Evolutionary conservation across 2,113 vertebrate genomes (phyloP).

Genomic region (Leptocoma aspasia): DNA sequence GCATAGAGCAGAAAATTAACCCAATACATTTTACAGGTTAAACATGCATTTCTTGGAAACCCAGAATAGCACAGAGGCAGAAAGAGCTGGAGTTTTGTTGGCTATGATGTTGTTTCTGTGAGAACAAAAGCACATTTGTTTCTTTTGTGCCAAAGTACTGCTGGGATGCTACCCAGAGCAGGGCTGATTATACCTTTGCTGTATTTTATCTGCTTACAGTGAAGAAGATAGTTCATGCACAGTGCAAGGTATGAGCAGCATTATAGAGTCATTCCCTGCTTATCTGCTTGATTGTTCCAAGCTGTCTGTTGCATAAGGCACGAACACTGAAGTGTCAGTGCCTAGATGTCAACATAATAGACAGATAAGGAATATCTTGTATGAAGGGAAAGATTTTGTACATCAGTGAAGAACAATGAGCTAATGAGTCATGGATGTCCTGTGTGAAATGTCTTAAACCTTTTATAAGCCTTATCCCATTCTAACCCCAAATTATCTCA

Average conservation of each 20-base stretch:
- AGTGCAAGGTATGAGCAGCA: neutral
- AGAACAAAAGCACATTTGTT: neutral
- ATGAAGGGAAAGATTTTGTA: neutral
- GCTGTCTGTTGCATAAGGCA: neutral
- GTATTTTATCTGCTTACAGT: neutral
- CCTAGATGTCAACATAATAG: neutral
- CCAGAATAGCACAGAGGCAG: neutral
- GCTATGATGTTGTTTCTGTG: neutral
- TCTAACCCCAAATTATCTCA: neutral
- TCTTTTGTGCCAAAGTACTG: neutral
- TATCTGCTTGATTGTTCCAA: neutral
- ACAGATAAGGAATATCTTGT: neutral
- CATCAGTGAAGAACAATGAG: neutral
- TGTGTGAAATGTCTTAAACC: neutral
- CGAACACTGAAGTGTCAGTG: neutral
- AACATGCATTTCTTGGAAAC: neutral
- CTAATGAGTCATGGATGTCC: constrained; percentile 8
- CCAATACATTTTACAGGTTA: neutral
- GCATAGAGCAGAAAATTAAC: neutral
- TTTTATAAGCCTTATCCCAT: neutral
- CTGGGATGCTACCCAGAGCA: neutral
- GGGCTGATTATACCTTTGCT: neutral
- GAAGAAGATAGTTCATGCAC: neutral
- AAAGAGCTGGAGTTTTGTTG: neutral
- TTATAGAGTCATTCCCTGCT: neutral